These are phyloP conservation scores for Rhopalosiphum maidis DNA, from an alignment of 1,140 invertebrate species.

Conservation along the genomic window DNA sequence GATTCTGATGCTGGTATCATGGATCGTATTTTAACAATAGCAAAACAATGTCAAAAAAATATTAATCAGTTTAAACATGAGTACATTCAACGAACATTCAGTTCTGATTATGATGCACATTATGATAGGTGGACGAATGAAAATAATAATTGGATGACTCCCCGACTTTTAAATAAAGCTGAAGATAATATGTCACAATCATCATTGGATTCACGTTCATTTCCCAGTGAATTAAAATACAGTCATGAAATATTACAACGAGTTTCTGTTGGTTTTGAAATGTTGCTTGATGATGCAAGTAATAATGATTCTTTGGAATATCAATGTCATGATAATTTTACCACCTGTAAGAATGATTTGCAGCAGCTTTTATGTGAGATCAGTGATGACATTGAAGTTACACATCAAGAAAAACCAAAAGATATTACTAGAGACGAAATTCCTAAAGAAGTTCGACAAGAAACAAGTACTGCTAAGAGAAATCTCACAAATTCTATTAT, in stretches of 20 bases:
- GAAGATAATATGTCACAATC: not conserved
- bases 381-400: not conserved
- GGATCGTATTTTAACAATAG: not conserved
- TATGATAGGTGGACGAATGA: not conserved
- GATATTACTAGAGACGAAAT: not conserved
- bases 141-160: conserved; percentile 21
- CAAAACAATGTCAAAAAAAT: not conserved
- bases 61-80: not conserved
- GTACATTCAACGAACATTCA: not conserved
- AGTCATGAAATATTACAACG: conserved; percentile 22
- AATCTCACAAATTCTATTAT: conserved; percentile 28
- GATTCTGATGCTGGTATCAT: not conserved
- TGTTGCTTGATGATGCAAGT: not conserved
- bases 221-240: not conserved
- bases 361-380: conserved; percentile 12
- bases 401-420: not conserved
- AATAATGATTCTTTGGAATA: not conserved
- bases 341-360: not conserved
- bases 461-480: not conserved
- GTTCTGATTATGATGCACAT: not conserved
- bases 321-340: not conserved
- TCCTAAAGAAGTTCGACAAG: not conserved
- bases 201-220: not conserved
- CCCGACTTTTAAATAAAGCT: not conserved
- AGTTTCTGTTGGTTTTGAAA: conserved; percentile 26